Evolutionary conservation across 2,888 invertebrate species (phyloP).

Genomic region (Monochamus alternatus): DNA sequence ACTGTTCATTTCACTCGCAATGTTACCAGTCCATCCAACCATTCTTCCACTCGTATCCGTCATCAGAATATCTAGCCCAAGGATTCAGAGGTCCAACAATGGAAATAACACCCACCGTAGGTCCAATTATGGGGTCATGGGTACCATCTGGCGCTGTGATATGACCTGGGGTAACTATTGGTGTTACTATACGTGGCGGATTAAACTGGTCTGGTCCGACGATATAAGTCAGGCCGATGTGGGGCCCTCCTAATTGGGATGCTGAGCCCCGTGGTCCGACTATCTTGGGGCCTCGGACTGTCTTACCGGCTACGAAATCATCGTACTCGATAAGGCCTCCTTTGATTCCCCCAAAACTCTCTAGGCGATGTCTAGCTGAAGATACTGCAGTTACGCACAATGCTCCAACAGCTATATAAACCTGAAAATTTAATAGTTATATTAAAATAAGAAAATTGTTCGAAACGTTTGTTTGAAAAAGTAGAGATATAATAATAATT

Average conservation of each 20-base stretch:
- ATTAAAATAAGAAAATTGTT: too few species aligned
- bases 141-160: not conserved
- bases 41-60: not conserved
- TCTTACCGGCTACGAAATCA: not conserved
- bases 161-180: not conserved
- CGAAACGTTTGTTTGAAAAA: too few species aligned
- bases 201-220: not conserved
- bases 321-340: not conserved
- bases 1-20: too few species aligned
- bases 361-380: not conserved
- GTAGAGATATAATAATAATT: too few species aligned
- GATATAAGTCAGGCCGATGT: constrained; percentile 4
- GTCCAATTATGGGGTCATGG: not conserved
- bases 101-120: not conserved
- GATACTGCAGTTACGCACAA: not conserved
- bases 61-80: not conserved
- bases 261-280: not conserved
- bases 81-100: not conserved
- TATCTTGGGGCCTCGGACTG: not conserved
- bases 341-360: not conserved
- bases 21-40: constrained; percentile 5
- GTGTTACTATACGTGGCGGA: not conserved
- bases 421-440: not conserved
- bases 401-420: not conserved
- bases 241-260: not conserved